Base-by-base conservation (phyloP, 2,797 vertebrate genomes). In the Varecia variegata region DNA sequence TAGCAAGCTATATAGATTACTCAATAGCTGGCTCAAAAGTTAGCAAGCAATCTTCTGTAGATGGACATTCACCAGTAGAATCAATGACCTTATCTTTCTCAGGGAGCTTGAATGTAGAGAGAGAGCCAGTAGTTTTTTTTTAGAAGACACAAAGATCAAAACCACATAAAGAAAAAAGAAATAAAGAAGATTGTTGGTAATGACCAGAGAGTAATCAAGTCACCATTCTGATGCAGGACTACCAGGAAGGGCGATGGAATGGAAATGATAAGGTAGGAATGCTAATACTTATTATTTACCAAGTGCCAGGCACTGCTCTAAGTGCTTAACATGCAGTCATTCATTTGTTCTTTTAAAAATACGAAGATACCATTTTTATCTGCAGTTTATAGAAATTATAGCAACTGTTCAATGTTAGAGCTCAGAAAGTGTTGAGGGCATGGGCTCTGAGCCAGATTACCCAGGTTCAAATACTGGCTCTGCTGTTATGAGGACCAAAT, bases 221-320 rank as follows among this genome's bases (percentile, higher is more conserved):
- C n/a, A 90, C 12, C 10, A 11, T 25, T 58, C 11, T 65, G 30
- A 87, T 20, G 10, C 10, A 45, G 32, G 21, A 56, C 14, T 17
- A 1, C 13, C 13, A 76, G 2, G 14, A 30, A 70, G 32, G 7
- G 3, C 4, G 4, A 17, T 0, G 9, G 13, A 32, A 14, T 2
- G 3, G 32, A 45, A 52, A 3, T 10, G 0, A 2, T 11, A 0
- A 14, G 1, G 13, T 10, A 74, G 25, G 30, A 40, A 30, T 10
- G 21, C 20, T 52, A 30, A 73, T 15, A 84, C 3, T n/a, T 60
- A 77, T 0, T 10, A 32, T 9, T 45, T 45, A 70, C 13, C 8
- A 35, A 68, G 11, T 35, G 27, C 45, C 30, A 90, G 27, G 17
- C 27, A 12, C 30, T 35, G 13, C 45, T 54, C 38, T 50, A 27